phyloP scores from a whole-genome alignment of 2,797 vertebrate species.

The Hippoglossus hippoglossus region DNA sequence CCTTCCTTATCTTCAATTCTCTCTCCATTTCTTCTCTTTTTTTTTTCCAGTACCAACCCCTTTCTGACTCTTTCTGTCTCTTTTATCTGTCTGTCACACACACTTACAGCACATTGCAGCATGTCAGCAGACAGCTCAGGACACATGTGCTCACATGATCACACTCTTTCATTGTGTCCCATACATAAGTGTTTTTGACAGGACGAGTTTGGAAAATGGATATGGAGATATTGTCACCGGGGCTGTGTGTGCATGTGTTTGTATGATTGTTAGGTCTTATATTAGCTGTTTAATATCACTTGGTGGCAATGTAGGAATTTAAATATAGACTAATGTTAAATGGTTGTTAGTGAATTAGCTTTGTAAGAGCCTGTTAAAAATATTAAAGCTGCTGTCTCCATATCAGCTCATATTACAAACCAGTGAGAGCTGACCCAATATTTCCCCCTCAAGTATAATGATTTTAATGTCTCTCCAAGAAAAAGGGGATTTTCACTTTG shows the following conservation, averaged over 20 bases:
- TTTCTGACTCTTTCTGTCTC: background rate
- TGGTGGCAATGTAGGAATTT: background rate
- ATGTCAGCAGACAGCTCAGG: conserved; percentile 60
- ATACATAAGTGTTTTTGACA: conserved; percentile 48
- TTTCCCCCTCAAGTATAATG: background rate
- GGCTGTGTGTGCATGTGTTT: conserved; percentile 24
- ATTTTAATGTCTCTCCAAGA: background rate
- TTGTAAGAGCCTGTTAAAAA: background rate
- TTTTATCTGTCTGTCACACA: conserved; percentile 44
- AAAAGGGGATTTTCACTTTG: background rate
- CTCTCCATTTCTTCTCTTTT: conserved; percentile 13
- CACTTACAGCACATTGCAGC: conserved; percentile 51
- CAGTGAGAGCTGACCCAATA: background rate
- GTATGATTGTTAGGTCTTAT: background rate
- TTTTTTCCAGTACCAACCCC: conserved; percentile 33
- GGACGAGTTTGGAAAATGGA: conserved; percentile 44
- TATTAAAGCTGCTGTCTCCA: background rate
- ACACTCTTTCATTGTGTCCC: conserved; percentile 27
- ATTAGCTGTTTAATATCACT: background rate
- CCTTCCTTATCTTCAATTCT: conserved; percentile 7
- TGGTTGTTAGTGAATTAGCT: background rate
- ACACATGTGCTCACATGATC: conserved; percentile 61
- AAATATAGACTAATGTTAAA: background rate
- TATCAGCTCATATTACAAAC: conserved; percentile 1
- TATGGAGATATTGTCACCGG: conserved; percentile 38